Conservation (phyloP, 2,113 vertebrate genomes). For the Beaufortia kweichowensis region DNA sequence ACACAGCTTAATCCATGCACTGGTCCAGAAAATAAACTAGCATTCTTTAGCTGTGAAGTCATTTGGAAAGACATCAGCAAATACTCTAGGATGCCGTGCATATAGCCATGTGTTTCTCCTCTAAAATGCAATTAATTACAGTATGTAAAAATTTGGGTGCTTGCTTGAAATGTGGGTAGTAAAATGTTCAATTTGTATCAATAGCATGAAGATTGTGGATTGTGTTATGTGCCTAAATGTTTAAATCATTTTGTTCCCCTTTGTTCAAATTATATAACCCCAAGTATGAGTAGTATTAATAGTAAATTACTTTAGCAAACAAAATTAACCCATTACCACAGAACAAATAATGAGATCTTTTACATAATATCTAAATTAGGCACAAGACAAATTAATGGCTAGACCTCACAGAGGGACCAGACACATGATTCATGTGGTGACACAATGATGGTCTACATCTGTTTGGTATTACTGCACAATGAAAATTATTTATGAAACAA, state of each 20-base stretch:
- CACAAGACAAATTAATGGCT: not conserved
- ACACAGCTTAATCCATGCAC: not conserved
- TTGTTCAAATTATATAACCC: not conserved
- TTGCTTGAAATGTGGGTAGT: not conserved
- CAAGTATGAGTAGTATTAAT: not conserved
- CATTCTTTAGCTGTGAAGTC: slow-evolving; percentile 20
- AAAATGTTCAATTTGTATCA: no score
- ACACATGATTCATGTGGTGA: slow-evolving; percentile 22
- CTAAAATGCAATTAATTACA: not conserved
- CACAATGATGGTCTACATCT: slow-evolving; percentile 11
- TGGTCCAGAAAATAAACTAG: not conserved
- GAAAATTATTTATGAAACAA: slow-evolving; percentile 10
- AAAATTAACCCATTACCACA: slow-evolving; percentile 12
- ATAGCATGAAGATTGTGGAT: no score
- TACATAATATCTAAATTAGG: slow-evolving; percentile 30
- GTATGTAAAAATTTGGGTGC: not conserved
- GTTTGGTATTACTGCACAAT: slow-evolving; percentile 20
- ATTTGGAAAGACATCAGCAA: slow-evolving; percentile 10
- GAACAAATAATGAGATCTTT: not conserved
- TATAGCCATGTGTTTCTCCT: not conserved
- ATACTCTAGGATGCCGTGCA: not conserved
- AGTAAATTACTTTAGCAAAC: not conserved
- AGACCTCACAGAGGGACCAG: not conserved
- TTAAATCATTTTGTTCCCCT: not conserved
- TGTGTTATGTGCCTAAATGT: no score